A percentile compares a stretch with the other conserved stretches of the same genome.
These are phyloP conservation scores for Macropodus opercularis DNA, from an alignment of 2,797 vertebrate species.

Conservation along the genomic window DNA sequence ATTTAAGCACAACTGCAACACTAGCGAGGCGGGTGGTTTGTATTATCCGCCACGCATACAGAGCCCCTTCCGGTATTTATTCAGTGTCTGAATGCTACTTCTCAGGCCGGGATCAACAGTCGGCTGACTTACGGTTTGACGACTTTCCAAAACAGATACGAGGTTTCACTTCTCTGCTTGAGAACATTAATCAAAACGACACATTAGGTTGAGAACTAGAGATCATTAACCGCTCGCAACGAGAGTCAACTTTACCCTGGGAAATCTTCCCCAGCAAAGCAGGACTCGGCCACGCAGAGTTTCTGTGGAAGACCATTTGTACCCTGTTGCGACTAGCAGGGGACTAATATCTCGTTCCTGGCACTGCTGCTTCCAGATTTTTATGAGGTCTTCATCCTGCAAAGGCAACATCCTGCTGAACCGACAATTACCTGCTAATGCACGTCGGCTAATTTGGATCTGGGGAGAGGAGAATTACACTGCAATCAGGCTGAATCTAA, in stretches of 20 bases:
- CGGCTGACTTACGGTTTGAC: slow-evolving; percentile 50
- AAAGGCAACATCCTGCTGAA: slow-evolving; percentile 58
- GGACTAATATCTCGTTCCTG: slow-evolving; percentile 60
- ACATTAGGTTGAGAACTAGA: slow-evolving; percentile 37
- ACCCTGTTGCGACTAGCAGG: slow-evolving; percentile 44
- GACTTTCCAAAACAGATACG: slow-evolving; percentile 42
- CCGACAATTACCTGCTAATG: slow-evolving; percentile 70
- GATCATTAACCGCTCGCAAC: slow-evolving; percentile 41
- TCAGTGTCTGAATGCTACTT: slow-evolving; percentile 22
- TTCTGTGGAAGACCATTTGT: slow-evolving; percentile 40
- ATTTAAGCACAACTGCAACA: slow-evolving; percentile 43
- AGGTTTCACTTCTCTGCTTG: slow-evolving; percentile 32
- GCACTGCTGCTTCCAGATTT: slow-evolving; percentile 54
- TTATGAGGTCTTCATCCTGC: slow-evolving; percentile 56
- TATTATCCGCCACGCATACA: too few species aligned
- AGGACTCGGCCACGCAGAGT: slow-evolving; percentile 20
- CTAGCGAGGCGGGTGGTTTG: slow-evolving; percentile 25
- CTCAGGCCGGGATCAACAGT: slow-evolving; percentile 24
- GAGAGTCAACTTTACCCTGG: slow-evolving; percentile 33
- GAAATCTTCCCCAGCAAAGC: slow-evolving; percentile 50
- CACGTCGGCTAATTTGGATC: slow-evolving; percentile 59
- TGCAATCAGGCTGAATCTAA: slow-evolving; percentile 54
- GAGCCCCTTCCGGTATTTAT: slow-evolving; percentile 42
- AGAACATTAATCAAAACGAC: slow-evolving; percentile 57
- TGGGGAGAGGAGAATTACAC: slow-evolving; percentile 50